Base-by-base conservation (phyloP, 2,797 vertebrate genomes). In the Antennarius maculatus region DNA sequence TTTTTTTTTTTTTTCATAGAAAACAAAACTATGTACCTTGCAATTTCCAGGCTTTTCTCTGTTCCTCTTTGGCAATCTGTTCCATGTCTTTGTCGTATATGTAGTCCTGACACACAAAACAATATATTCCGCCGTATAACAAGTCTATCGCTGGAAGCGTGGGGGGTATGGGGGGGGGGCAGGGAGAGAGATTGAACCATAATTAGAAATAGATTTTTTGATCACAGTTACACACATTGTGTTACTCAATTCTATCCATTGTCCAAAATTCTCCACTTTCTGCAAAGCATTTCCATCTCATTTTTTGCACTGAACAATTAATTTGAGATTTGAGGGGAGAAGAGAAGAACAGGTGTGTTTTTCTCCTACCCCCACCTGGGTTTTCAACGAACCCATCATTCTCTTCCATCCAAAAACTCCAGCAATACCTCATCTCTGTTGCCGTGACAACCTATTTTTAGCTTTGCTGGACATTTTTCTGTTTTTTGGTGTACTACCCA, bases 1-100 rank as follows among this genome's bases (percentile, higher is more conserved):
- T 34, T 34, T 34, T 34, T 34, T 4, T 8, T 34, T 4, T 63
- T 29, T 61, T 28, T 12, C 54, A 54, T 17, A 34, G 56, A 52
- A 71, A 60, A 29, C 23, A 54, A 50, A 66, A 61, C 5, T 48
- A 28, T 58, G 71, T 92, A 99, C 97, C 97, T 98, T 99, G 97
- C 89, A 99, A 90, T 90, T 99, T 99, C 97, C 97, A 99, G 69
- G 97, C 95, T 92, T 97, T 99, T 78, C 96, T 95, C 92, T 99
- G 97, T 89, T 99, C 97, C 92, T 99, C 97, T 97, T 98, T 99
- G 95, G 97, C 97, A 90, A 99, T 97, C 92, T 97, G 96, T 88
- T 99, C 97, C 94, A 99, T 97, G 89, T 99, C 97, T 95, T 97
- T 99, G 94, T 99, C 97, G 80, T 99, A 99, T 91, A 99, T 97